These are phyloP conservation scores for Trachelus iudaicus DNA, from an alignment of 2,888 invertebrate genomes.

Conservation along the genomic window DNA sequence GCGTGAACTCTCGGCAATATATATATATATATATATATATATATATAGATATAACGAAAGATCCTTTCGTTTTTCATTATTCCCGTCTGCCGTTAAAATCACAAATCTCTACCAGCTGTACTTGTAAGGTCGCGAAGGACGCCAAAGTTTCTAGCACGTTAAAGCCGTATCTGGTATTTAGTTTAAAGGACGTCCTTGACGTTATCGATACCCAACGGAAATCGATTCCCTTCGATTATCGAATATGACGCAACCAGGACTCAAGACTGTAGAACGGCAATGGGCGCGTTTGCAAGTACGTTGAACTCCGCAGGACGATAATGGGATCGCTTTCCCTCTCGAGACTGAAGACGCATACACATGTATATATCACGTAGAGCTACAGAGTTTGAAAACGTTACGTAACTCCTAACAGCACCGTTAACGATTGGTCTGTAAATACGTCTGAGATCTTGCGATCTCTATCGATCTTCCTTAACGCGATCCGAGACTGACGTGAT, in stretches of 20 bases:
- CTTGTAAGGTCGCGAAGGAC: background rate
- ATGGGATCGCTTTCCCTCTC: constrained; percentile 3
- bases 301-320: background rate
- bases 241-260: background rate
- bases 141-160: background rate
- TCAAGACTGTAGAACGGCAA: background rate
- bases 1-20: background rate
- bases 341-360: background rate
- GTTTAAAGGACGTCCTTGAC: background rate
- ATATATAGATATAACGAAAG: background rate
- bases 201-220: background rate
- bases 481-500: background rate
- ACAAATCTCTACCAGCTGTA: background rate
- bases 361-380: background rate
- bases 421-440: background rate
- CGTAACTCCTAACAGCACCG: background rate
- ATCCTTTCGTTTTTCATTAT: background rate
- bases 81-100: background rate
- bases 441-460: background rate
- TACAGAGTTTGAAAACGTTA: background rate
- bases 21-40: background rate
- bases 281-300: constrained; percentile 3
- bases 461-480: background rate
- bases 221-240: background rate
- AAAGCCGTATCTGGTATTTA: background rate